These are phyloP conservation scores for Palythoa grandis DNA, from an alignment of 92 coral and sea anemone genomes.

Conservation along the genomic window DNA sequence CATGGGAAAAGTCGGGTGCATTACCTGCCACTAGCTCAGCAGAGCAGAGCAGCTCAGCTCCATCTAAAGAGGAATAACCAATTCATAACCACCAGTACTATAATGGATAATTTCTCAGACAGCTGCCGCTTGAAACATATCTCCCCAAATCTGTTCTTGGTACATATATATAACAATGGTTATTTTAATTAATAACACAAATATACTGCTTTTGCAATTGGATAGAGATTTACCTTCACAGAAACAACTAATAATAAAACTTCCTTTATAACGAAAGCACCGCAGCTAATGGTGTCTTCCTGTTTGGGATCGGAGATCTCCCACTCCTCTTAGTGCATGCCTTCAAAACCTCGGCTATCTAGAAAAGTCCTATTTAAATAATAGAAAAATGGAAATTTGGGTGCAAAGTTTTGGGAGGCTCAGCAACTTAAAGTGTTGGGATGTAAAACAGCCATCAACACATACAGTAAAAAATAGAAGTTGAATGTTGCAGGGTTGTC, in stretches of 20 bases:
- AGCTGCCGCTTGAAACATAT: not conserved
- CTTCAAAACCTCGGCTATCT: not conserved
- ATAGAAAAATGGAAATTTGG: not conserved
- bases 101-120: not conserved
- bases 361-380: slow-evolving; percentile 1
- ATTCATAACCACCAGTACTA: not conserved
- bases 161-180: not conserved
- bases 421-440: not conserved
- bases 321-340: not conserved
- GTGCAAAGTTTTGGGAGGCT: not conserved
- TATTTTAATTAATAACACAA: not conserved
- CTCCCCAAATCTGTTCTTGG: too few relatives aligned
- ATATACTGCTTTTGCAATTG: not conserved
- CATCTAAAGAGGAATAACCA: not conserved
- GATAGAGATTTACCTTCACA: not conserved
- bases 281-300: not conserved
- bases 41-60: too few relatives aligned
- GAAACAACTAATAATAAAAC: not conserved
- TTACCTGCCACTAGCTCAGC: not conserved
- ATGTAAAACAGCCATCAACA: not conserved
- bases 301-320: not conserved
- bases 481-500: not conserved
- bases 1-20: slow-evolving; percentile 6
- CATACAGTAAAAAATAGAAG: not conserved
- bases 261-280: not conserved